These are phyloP conservation scores for Tetragonula clypearis DNA, from an alignment of 1,140 invertebrate genomes.

Conservation along the genomic window DNA sequence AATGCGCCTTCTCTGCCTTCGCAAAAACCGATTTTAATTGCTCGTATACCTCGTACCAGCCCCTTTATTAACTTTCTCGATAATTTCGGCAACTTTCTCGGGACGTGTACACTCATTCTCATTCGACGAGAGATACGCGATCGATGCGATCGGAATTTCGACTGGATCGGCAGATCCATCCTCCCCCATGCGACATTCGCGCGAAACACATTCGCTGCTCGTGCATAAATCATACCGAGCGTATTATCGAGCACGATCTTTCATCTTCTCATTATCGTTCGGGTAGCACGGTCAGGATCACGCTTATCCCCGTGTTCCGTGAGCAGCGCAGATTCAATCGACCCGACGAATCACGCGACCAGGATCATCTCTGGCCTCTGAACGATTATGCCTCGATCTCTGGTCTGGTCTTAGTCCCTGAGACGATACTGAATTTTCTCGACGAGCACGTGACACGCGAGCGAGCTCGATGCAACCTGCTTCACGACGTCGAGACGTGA, in stretches of 20 bases:
- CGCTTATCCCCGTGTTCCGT: slow-evolving; percentile 4
- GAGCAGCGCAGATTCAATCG: slow-evolving; percentile 12
- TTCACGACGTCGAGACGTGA: not conserved
- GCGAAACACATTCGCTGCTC: not conserved
- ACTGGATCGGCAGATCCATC: not conserved
- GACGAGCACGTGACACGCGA: no score
- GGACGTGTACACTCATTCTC: no score
- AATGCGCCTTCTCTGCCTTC: no score
- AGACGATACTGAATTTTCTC: not conserved
- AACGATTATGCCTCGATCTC: not conserved
- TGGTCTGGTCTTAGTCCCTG: not conserved
- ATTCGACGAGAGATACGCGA: not conserved
- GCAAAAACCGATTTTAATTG: not conserved
- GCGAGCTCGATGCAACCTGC: not conserved
- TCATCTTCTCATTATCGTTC: slow-evolving; percentile 48
- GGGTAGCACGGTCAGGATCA: slow-evolving; percentile 46
- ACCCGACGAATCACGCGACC: slow-evolving; percentile 16
- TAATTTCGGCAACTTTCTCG: slow-evolving; percentile 12
- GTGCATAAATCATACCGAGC: slow-evolving; percentile 21
- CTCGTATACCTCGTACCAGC: not conserved
- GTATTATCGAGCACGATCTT: slow-evolving; percentile 38
- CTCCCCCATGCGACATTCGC: not conserved
- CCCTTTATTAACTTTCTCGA: slow-evolving; percentile 18
- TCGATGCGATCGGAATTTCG: not conserved
- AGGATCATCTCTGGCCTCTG: not conserved